Conservation (phyloP, 2,888 invertebrate genomes). For the Anodontia alba region DNA sequence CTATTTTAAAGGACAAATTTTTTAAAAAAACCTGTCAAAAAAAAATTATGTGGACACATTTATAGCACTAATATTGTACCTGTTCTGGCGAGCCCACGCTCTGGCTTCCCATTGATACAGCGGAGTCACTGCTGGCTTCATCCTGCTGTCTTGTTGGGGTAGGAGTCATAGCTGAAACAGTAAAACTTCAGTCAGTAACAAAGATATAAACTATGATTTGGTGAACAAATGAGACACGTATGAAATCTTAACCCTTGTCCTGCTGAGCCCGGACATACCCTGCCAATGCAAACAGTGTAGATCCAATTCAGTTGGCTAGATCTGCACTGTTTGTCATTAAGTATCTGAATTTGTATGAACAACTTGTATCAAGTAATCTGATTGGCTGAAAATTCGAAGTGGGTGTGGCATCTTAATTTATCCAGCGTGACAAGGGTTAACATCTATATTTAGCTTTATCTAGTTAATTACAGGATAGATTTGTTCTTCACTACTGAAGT, state of each 20-base stretch:
- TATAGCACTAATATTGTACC: too few species aligned
- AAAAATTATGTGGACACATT: too few species aligned
- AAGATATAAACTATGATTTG: neutral
- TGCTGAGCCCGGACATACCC: neutral
- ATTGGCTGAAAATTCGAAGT: neutral
- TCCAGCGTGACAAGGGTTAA: neutral
- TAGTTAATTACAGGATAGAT: too few species aligned
- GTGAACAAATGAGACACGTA: neutral
- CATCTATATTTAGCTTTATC: too few species aligned
- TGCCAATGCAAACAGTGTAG: neutral
- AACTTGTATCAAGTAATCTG: too few species aligned
- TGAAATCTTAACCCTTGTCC: neutral
- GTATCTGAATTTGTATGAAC: neutral
- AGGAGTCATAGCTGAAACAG: slow-evolving; percentile 5
- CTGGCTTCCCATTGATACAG: slow-evolving; percentile 75
- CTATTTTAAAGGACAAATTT: too few species aligned
- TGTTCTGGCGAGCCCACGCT: slow-evolving; percentile 70
- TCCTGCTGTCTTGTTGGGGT: slow-evolving; percentile 53
- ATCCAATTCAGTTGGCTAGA: neutral
- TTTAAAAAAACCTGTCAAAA: too few species aligned
- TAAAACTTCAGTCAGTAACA: neutral
- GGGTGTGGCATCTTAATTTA: neutral
- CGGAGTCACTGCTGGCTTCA: slow-evolving; percentile 77
- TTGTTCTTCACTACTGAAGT: too few species aligned
- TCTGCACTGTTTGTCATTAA: neutral